Conservation (phyloP, 2,113 vertebrate genomes). For the Brevimyrus niger region DNA sequence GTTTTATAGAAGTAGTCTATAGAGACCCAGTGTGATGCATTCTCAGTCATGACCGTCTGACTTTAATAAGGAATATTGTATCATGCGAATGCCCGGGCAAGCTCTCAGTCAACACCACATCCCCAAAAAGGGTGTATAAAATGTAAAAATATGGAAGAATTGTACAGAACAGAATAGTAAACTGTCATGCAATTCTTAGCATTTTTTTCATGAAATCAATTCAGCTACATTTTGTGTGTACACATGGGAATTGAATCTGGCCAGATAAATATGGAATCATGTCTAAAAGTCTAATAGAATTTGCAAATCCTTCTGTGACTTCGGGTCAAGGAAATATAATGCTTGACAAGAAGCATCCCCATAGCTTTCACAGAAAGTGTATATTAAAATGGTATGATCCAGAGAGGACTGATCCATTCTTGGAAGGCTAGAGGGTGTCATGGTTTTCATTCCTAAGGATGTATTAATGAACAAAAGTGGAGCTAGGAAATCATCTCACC, state of each 20-base stretch:
- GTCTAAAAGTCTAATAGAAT: not conserved
- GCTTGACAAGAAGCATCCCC: not conserved
- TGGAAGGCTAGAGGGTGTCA: not conserved
- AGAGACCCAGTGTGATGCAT: slow-evolving; percentile 79
- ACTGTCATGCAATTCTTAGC: slow-evolving; percentile 14
- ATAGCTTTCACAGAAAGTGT: not conserved
- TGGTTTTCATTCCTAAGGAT: not conserved
- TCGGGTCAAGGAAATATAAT: not conserved
- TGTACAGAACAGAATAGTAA: slow-evolving; percentile 46
- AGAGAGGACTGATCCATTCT: not conserved
- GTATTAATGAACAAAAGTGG: not conserved
- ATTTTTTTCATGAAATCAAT: not conserved
- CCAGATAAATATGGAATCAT: not conserved
- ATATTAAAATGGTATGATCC: not conserved
- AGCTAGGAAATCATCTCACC: not conserved
- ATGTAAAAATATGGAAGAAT: slow-evolving; percentile 38
- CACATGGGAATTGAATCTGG: not conserved
- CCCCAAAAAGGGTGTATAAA: slow-evolving; percentile 14
- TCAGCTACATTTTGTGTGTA: not conserved
- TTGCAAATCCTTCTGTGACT: not conserved
- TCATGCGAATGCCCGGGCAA: slow-evolving; percentile 51
- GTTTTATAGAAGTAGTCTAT: slow-evolving; percentile 78
- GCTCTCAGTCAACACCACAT: not conserved
- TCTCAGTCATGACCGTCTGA: slow-evolving; percentile 80
- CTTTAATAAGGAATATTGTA: slow-evolving; percentile 80